Base-by-base conservation (phyloP, 2,797 vertebrate species). In the Peromyscus melanophrys region DNA sequence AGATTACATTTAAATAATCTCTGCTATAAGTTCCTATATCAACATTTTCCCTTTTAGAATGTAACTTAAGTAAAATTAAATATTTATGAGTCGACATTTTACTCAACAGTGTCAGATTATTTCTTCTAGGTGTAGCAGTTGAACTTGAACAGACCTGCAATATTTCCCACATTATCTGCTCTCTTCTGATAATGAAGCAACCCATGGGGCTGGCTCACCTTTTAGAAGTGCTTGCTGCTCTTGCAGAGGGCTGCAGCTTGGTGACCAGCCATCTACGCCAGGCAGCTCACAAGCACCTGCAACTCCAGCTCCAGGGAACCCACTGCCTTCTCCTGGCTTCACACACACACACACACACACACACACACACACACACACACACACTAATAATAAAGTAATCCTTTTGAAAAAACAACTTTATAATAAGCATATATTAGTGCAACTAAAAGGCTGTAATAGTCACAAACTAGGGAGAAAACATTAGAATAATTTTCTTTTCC, bases 1-100 rank as follows among this genome's bases (percentile, higher is more conserved):
- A 92, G 94, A 86, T 83, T 52, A 37, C 67, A 69, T 85, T 94
- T 67, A 86, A 91, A 86, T 85, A 61, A 83, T 69, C 23, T 87
- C 96, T 81, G 73, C 82, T 46, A 1, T 19, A 65, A 90, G 13
- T 2, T 80, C 16, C n/a, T 89, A 4, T 13, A 16, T 71, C 25
- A 76, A 5, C 8, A 65, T 71, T 71, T 80, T 90, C 84, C 57
- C 87, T 71, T 90, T 90, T 40, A 95, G 52, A 90, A 75, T 37
- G 14, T 13, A 90, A n/a, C 52, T 78, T n/a, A 73, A 67, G 69
- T 76, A 96, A 92, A 92, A 90, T 73, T 8, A 67, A 85, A 21
- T 17, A 76, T 89, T 93, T 88, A 59, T 73, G 55, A 46, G 11
- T 78, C 67, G 57, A 75, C 16, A 43, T 92, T 87, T 92, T 77